Base-by-base conservation (phyloP, 1,140 invertebrate species). In the Ostrea denselamellosa region DNA sequence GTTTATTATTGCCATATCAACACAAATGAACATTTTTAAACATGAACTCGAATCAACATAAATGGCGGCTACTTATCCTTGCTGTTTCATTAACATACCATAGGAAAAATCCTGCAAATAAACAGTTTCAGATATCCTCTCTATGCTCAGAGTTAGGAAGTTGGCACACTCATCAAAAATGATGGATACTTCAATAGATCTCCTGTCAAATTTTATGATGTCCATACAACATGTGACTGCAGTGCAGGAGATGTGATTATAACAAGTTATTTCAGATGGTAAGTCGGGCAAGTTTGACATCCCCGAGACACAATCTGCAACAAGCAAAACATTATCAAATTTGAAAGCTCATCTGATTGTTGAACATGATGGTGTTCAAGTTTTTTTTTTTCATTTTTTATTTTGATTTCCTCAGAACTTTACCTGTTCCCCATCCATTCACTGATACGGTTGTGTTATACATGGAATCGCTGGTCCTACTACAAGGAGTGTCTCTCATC, bases 191-290 rank as follows among this genome's bases (percentile, higher is more conserved):
- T 62, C 53, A n/a, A 87, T 65, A 34, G 77, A 51, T 51, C 28
- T 83, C 22, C 34, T 62, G 34, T 56, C 44, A 83, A 83, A 54
- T 7, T 81, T 54, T 0, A 34, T 56, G 22, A 87, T 25, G 4
- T 83, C 53, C 86, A 87, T 87, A 51, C 86, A 87, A 52, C 86
- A 87, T 8, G 53, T 56, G 77, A 83, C 54, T 22, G 54, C 86
- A 54, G 54, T n/a, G 51, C 86, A 87, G 53, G 81, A 25, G 19
- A 85, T 83, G 2, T 65, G 65, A 77, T 87, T 51, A 34, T 85
- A 25, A 83, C 89, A 90, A 10, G 87, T 81, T 17, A 87, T 83
- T 44, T 68, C 85, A 2, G 44, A 44, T 12, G 25, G 25, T 14
- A 86, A 52, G n/a, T 22, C 10, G 22, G 65, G 3, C n/a, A 86